phyloP scores from a whole-genome alignment of 1,140 invertebrate genomes.

The Zophobas morio region DNA sequence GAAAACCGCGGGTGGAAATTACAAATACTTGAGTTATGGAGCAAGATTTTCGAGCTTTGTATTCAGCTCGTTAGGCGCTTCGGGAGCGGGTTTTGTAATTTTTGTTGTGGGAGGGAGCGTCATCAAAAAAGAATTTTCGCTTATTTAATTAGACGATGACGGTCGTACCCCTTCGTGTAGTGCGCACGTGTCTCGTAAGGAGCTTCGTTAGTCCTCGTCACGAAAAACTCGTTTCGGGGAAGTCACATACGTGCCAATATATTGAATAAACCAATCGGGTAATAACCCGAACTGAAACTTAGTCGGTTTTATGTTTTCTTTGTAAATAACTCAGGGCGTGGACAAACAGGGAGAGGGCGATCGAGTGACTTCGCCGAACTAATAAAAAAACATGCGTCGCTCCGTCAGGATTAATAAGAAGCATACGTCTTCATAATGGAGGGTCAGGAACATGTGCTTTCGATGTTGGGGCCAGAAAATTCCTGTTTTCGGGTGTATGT shows the following conservation, averaged over 20 bases:
- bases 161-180: no score
- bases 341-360: slow-evolving; percentile 19
- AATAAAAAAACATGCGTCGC: slow-evolving; percentile 43
- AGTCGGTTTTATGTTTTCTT: slow-evolving; percentile 36
- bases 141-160: no score
- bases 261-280: slow-evolving; percentile 42
- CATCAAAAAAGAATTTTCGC: no score
- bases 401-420: slow-evolving; percentile 50
- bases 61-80: slow-evolving; percentile 42
- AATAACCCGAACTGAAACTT: slow-evolving; percentile 42
- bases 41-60: slow-evolving; percentile 43
- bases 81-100: slow-evolving; percentile 19
- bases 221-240: slow-evolving; percentile 28
- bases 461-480: slow-evolving; percentile 38
- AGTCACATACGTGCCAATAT: slow-evolving; percentile 28
- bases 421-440: slow-evolving; percentile 54
- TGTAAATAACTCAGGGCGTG: slow-evolving; percentile 35
- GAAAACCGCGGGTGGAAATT: slow-evolving; percentile 8
- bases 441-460: slow-evolving; percentile 37
- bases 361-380: slow-evolving; percentile 30
- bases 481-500: slow-evolving; percentile 38
- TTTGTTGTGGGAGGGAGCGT: slow-evolving; percentile 14
- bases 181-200: not conserved
- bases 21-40: slow-evolving; percentile 38
- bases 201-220: slow-evolving; percentile 31